phyloP scores from a whole-genome alignment of 2,797 vertebrate genomes.

The Gymnothorax javanicus region DNA sequence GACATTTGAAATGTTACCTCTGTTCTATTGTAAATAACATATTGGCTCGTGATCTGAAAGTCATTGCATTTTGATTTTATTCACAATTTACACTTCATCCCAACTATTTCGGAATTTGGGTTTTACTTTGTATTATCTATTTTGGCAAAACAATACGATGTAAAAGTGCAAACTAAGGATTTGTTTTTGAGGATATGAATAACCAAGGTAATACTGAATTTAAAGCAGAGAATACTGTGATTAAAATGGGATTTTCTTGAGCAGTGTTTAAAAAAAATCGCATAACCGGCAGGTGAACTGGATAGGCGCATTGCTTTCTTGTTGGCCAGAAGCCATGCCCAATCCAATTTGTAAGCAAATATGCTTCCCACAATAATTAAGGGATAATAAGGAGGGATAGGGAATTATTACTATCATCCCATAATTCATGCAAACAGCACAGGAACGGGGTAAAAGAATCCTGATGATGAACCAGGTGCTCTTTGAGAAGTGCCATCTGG shows the following conservation, averaged over 20 bases:
- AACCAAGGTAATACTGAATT: conserved; percentile 31
- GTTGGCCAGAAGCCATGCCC: conserved; percentile 39
- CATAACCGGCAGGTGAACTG: conserved; percentile 19
- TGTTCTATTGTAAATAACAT: too few relatives aligned
- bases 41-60: too few relatives aligned
- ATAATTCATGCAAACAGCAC: conserved; percentile 43
- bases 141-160: neutral
- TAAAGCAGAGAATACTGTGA: conserved; percentile 42
- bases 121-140: neutral
- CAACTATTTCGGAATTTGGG: too few relatives aligned
- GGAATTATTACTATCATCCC: conserved; percentile 59
- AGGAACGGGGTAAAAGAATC: conserved; percentile 45
- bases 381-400: conserved; percentile 45
- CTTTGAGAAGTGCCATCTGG: conserved; percentile 53
- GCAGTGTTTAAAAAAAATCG: conserved; percentile 29
- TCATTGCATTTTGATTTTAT: too few relatives aligned
- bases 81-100: too few relatives aligned
- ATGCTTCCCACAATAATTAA: conserved; percentile 36
- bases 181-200: neutral
- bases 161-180: neutral
- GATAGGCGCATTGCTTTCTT: neutral
- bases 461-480: conserved; percentile 44
- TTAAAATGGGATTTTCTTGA: conserved; percentile 38
- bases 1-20: too few relatives aligned
- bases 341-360: conserved; percentile 46